Evolutionary conservation across 2,797 vertebrate genomes (phyloP).

Genomic region (Anisognathus igniventris): DNA sequence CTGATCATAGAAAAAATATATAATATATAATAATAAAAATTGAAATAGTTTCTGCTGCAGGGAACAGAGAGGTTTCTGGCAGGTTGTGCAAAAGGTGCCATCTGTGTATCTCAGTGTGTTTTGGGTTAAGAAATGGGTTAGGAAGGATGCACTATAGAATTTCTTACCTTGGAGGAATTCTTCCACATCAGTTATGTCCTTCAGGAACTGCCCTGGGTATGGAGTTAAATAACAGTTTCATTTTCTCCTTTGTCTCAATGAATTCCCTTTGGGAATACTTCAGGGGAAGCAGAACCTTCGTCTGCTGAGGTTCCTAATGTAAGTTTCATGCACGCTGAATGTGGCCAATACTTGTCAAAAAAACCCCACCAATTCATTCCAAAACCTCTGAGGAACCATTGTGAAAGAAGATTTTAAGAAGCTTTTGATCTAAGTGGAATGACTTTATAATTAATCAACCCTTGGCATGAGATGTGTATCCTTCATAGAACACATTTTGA

Average conservation of each 20-base stretch:
- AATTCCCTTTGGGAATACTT: background rate
- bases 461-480: background rate
- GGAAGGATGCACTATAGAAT: background rate
- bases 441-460: background rate
- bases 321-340: rapidly evolving
- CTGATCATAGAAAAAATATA: background rate
- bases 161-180: background rate
- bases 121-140: background rate
- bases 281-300: background rate
- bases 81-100: background rate
- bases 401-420: background rate
- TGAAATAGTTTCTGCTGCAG: background rate
- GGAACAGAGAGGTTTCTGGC: background rate
- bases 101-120: background rate
- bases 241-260: background rate
- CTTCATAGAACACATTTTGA: background rate
- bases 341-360: background rate
- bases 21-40: background rate
- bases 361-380: background rate
- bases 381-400: background rate
- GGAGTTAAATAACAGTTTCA: background rate
- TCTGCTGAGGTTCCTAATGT: background rate
- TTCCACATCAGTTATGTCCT: background rate
- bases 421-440: background rate
- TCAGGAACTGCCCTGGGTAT: background rate